Base-by-base conservation (phyloP, 1,140 invertebrate genomes). In the Arctopsyche grandis region DNA sequence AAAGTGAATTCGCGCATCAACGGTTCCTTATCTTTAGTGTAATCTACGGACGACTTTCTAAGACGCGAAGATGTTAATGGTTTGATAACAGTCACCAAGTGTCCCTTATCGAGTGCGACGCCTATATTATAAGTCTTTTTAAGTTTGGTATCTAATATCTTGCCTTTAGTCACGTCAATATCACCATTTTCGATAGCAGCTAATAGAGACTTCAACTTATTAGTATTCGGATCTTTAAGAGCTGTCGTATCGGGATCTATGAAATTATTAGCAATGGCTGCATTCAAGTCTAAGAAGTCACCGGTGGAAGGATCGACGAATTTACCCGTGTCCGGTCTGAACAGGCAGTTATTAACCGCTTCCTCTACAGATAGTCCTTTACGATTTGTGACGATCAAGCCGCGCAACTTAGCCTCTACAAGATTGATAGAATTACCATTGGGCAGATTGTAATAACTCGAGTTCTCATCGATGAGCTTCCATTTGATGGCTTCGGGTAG, bases 111-210 rank as follows among this genome's bases (percentile, higher is more conserved):
- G 56, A 95, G 89, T 1, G 94, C 95, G 46, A 92, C 90, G 82
- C 95, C 93, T 77, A 95, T 90, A 80, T 91, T 93, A 74, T 93
- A 93, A 0, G 89, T 88, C 66, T 92, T 91, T 84, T 93, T 94
- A 0, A 93, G 92, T 85, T 94, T 93, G 0, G 92, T 90, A 88
- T 97, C 95, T 44, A 93, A 89, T 63, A 97, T 93, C 58, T 91
- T 89, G 71, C 96, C 95, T 83, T 91, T 93, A 0, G 88, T 84
- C 5, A 93, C 89, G 85, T 97, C 93, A 43, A 98, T 91, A 70
- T 93, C 92, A 29, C 94, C 94, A 83, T 94, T 93, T 80, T 94
- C 91, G 78, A 97, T 94, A 10, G 94, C 95, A 38, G 91, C 86
- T 10, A 89, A 83, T 0, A 98, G 84, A 7, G 94, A 91, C 85